A percentile compares a stretch with the other conserved stretches of the same genome.
phyloP scores from a whole-genome alignment of 2,797 vertebrate genomes.

The Cossypha heuglini region DNA sequence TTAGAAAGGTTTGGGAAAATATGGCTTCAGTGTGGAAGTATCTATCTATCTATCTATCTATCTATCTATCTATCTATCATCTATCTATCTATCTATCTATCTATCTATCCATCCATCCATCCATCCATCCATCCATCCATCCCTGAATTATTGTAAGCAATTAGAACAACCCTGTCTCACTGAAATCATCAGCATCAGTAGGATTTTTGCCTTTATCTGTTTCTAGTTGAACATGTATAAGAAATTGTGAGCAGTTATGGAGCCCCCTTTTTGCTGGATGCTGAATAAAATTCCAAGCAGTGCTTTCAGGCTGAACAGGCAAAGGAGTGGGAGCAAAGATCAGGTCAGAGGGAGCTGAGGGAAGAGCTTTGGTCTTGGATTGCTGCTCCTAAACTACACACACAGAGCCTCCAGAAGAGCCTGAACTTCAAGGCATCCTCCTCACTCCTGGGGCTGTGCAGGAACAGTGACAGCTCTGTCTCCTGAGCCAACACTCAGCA shows the following conservation, averaged over 20 bases:
- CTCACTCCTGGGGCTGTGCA: not conserved
- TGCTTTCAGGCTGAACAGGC: not conserved
- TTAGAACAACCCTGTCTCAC: not conserved
- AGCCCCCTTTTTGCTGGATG: not conserved
- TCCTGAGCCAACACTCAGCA: not conserved
- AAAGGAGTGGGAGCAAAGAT: not conserved
- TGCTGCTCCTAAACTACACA: not conserved
- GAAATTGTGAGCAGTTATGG: not conserved
- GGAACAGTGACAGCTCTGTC: not conserved
- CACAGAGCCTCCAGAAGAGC: not conserved
- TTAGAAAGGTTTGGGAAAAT: not conserved
- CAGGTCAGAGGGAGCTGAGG: not conserved
- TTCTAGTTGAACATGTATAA: not conserved
- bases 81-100: no score
- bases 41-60: no score
- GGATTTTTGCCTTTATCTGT: not conserved
- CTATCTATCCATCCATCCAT: no score
- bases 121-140: not conserved
- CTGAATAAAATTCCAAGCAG: not conserved
- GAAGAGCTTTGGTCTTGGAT: not conserved
- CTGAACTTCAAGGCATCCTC: not conserved
- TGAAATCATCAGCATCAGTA: rapidly evolving
- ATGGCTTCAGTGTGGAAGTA: not conserved
- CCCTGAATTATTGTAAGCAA: not conserved
- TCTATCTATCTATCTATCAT: not conserved